These are phyloP conservation scores for Cecidostiba fungosa DNA, from an alignment of 2,888 invertebrate species.

Conservation along the genomic window DNA sequence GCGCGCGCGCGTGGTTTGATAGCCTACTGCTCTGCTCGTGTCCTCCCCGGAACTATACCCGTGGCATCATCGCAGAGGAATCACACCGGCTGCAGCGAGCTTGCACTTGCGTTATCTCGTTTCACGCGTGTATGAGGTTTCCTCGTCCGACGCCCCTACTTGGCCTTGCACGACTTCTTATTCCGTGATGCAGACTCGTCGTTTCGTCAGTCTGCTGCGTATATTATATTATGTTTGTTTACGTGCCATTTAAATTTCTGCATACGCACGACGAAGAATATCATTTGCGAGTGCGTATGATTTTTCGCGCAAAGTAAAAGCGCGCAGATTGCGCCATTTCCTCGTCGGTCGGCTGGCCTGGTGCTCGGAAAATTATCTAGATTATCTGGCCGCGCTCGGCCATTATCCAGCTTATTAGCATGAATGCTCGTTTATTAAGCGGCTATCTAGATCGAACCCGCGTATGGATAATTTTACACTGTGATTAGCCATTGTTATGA, in stretches of 20 bases:
- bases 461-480: constrained; percentile 33
- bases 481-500: constrained; percentile 27
- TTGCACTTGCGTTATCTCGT: constrained; percentile 40
- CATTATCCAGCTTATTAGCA: constrained; percentile 46
- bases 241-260: not conserved
- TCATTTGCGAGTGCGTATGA: too few relatives aligned
- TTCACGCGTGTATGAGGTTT: constrained; percentile 31
- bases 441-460: constrained; percentile 33
- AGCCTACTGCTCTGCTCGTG: not conserved
- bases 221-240: not conserved
- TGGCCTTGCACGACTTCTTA: constrained; percentile 28
- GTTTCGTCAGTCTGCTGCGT: too few relatives aligned
- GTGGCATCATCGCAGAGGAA: constrained; percentile 21
- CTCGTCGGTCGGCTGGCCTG: not conserved
- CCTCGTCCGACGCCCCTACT: constrained; percentile 10
- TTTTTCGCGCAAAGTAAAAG: not conserved
- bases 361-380: constrained; percentile 6
- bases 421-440: constrained; percentile 35
- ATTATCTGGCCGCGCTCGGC: constrained; percentile 18
- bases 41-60: constrained; percentile 29
- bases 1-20: too few relatives aligned
- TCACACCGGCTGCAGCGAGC: not conserved
- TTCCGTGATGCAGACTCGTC: too few relatives aligned
- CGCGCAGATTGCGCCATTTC: not conserved
- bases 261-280: too few relatives aligned